Evolutionary conservation across 2,113 vertebrate species (phyloP).

Genomic region (Cyprinodon brontotheroides): DNA sequence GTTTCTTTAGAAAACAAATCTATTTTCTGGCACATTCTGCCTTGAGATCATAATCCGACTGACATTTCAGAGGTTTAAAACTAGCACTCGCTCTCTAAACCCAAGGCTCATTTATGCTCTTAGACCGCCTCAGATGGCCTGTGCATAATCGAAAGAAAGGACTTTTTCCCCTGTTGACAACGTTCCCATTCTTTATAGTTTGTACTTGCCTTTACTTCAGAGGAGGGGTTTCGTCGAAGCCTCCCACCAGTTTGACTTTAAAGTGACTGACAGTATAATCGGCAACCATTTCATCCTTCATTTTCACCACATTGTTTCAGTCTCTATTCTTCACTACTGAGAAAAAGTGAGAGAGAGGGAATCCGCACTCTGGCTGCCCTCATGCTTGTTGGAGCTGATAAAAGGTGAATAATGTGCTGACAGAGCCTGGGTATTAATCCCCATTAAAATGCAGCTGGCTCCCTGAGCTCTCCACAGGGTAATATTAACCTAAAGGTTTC

Average conservation of each 20-base stretch:
- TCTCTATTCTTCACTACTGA: slow-evolving; percentile 65
- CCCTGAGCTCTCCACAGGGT: slow-evolving; percentile 62
- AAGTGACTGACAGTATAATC: slow-evolving; percentile 68
- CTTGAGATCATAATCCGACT: slow-evolving; percentile 31
- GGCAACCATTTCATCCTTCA: slow-evolving; percentile 62
- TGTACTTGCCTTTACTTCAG: slow-evolving; percentile 43
- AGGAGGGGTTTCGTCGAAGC: slow-evolving; percentile 49
- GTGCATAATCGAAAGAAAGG: slow-evolving; percentile 65
- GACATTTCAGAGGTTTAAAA: slow-evolving; percentile 55
- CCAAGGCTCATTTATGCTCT: slow-evolving; percentile 51
- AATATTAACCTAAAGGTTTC: slow-evolving; percentile 79
- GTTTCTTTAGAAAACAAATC: slow-evolving; percentile 20
- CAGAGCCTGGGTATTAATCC: slow-evolving; percentile 68
- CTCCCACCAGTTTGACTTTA: slow-evolving; percentile 60
- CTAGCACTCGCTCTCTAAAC: slow-evolving; percentile 36
- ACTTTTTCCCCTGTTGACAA: slow-evolving; percentile 47
- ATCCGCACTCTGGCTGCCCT: slow-evolving; percentile 49
- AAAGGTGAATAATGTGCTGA: slow-evolving; percentile 73
- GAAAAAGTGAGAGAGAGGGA: slow-evolving; percentile 56
- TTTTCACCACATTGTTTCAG: slow-evolving; percentile 68
- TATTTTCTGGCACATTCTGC: slow-evolving; percentile 14
- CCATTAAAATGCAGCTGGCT: slow-evolving; percentile 76
- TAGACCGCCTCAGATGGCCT: slow-evolving; percentile 36
- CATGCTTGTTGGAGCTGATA: slow-evolving; percentile 73
- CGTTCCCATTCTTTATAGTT: slow-evolving; percentile 35